Conservation (phyloP, 2,113 vertebrate species). For the Spermophilus dauricus region DNA sequence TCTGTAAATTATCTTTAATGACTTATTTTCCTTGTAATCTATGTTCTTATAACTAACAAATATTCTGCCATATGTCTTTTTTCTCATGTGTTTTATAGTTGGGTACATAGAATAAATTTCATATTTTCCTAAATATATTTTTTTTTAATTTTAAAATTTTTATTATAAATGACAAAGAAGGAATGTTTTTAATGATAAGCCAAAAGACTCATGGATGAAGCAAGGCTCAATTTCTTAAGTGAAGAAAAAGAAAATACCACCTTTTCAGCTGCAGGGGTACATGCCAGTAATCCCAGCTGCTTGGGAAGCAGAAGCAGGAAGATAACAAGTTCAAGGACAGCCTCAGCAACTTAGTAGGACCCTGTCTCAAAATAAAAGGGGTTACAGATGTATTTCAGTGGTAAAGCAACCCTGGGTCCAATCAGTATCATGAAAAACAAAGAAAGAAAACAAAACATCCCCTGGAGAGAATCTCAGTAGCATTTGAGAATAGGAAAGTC, state of each 20-base stretch:
- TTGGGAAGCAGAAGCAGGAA: too few species aligned
- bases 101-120: neutral
- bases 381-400: too few species aligned
- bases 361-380: too few species aligned
- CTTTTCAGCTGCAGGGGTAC: too few species aligned
- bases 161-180: neutral
- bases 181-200: neutral
- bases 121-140: neutral
- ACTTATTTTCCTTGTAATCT: neutral
- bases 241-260: too few species aligned
- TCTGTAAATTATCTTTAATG: neutral
- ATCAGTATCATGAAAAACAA: too few species aligned
- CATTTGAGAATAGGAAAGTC: neutral
- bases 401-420: too few species aligned
- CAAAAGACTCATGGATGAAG: neutral
- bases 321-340: too few species aligned
- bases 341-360: too few species aligned
- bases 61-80: neutral
- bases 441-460: neutral
- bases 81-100: neutral
- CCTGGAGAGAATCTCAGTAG: neutral
- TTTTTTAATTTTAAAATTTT: too few species aligned
- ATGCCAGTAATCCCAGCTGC: too few species aligned
- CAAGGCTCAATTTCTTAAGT: neutral
- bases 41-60: neutral